Evolutionary conservation across 2,888 invertebrate genomes (phyloP).

Genomic region (Lutraria lutraria): DNA sequence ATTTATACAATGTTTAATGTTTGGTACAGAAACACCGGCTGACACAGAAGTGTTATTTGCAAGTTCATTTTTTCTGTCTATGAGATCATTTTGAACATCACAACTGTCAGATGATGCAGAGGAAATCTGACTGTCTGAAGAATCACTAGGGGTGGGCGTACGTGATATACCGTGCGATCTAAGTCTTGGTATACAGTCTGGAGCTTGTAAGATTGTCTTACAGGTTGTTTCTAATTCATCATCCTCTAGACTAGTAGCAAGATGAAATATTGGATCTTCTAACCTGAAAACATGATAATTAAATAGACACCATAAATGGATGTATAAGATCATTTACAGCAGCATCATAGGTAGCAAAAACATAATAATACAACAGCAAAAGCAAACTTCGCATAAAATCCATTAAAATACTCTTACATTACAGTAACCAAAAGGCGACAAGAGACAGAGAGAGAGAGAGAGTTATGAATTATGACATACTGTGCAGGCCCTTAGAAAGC

Average conservation of each 20-base stretch:
- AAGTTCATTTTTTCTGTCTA: neutral
- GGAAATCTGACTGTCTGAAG: constrained; percentile 28
- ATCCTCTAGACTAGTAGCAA: constrained; percentile 91
- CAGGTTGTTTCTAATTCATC: constrained; percentile 93
- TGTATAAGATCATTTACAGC: too few relatives aligned
- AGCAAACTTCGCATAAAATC: too few relatives aligned
- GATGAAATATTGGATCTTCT: constrained; percentile 94
- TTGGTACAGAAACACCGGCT: neutral
- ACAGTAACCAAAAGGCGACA: too few relatives aligned
- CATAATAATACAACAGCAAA: too few relatives aligned
- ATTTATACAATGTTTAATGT: neutral
- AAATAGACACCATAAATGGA: too few relatives aligned
- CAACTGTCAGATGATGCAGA: constrained; percentile 28
- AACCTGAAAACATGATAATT: constrained; percentile 86
- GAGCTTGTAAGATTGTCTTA: constrained; percentile 87
- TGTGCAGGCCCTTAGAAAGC: too few relatives aligned
- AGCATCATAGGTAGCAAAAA: too few relatives aligned
- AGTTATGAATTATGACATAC: too few relatives aligned
- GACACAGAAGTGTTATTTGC: neutral
- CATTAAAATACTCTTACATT: too few relatives aligned
- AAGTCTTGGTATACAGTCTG: constrained; percentile 27
- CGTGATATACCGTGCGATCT: constrained; percentile 30
- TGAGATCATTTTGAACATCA: constrained; percentile 28
- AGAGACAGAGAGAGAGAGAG: too few relatives aligned
- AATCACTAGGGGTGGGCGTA: constrained; percentile 59